Evolutionary conservation across 2,888 invertebrate species (phyloP).

Genomic region (Thysanoteuthis rhombus): DNA sequence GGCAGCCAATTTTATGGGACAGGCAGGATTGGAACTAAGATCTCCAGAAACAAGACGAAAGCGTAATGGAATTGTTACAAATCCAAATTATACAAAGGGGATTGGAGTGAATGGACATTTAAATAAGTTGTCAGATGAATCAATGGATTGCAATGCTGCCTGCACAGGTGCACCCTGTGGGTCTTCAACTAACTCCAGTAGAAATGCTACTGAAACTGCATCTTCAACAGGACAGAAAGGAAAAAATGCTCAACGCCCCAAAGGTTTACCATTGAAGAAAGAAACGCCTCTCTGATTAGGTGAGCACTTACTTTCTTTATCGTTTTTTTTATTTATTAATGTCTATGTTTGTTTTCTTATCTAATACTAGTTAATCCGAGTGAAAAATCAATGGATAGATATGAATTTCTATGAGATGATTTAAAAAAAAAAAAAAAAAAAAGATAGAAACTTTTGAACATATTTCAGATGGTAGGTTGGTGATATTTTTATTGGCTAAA

Average conservation of each 20-base stretch:
- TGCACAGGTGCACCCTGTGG: conserved; percentile 13
- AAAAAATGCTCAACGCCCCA: conserved; percentile 65
- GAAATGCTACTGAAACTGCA: background rate
- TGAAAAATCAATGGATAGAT: background rate
- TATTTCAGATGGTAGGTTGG: no score
- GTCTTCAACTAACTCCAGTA: background rate
- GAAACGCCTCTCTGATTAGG: conserved; percentile 77
- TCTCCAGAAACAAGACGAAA: conserved; percentile 65
- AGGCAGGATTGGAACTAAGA: conserved; percentile 53
- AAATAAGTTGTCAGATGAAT: conserved; percentile 47
- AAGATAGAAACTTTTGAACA: no score
- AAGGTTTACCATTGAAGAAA: conserved; percentile 86
- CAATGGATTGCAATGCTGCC: conserved; percentile 35
- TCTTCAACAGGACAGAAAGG: conserved; percentile 31
- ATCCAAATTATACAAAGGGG: conserved; percentile 64
- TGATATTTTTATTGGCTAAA: no score
- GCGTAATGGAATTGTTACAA: conserved; percentile 68
- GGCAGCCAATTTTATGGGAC: conserved; percentile 52
- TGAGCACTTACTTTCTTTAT: background rate
- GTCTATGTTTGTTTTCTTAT: background rate
- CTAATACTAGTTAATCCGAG: background rate
- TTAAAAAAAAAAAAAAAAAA: no score
- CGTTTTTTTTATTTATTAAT: no score
- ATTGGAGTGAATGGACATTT: conserved; percentile 49
- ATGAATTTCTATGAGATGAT: no score